Evolutionary conservation across 2,113 vertebrate genomes (phyloP).

Genomic region (Halichoerus grypus): DNA sequence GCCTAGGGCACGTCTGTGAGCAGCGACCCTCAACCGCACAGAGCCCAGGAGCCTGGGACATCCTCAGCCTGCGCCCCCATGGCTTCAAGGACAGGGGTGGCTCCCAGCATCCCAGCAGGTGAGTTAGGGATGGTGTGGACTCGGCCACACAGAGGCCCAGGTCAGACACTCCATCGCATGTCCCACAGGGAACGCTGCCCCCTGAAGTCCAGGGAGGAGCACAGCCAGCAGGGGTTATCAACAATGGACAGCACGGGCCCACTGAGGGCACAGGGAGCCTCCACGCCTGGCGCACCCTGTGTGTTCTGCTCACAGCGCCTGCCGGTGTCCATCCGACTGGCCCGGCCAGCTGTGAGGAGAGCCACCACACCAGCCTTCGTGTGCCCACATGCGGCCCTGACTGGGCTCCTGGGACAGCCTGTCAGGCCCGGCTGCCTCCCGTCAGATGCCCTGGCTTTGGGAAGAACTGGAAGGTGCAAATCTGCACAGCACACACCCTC

Average conservation of each 20-base stretch:
- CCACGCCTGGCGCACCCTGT: rapidly evolving
- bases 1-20: no score
- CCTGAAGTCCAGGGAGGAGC: not conserved
- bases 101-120: not conserved
- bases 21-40: rapidly evolving
- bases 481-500: not conserved
- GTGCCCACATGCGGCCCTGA: rapidly evolving
- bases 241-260: not conserved
- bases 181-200: rapidly evolving
- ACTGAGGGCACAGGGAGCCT: not conserved
- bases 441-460: not conserved
- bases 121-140: not conserved
- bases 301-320: not conserved
- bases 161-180: rapidly evolving
- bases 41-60: rapidly evolving
- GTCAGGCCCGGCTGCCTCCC: not conserved
- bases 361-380: rapidly evolving
- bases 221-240: no score
- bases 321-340: rapidly evolving
- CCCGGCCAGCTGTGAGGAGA: not conserved
- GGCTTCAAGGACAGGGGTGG: rapidly evolving
- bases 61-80: not conserved
- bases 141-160: no score
- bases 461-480: not conserved
- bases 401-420: not conserved